Evolutionary conservation across 2,888 invertebrate species (phyloP).

Genomic region (Periphyllus acericola): DNA sequence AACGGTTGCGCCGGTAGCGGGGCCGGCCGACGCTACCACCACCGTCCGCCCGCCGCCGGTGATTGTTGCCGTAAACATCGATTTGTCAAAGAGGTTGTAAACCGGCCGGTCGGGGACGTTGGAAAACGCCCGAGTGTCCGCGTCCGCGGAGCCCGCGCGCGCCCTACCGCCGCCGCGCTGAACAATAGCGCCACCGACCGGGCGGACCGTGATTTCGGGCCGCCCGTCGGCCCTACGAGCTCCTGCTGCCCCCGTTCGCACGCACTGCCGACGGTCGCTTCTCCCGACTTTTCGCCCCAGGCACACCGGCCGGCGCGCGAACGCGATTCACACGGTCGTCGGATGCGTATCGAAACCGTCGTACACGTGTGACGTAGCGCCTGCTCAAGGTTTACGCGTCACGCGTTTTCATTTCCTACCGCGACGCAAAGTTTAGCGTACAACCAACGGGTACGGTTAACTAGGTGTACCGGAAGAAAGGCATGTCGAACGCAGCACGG

Average conservation of each 20-base stretch:
- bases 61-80: slow-evolving; percentile 34
- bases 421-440: no score
- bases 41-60: not conserved
- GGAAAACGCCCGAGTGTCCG: not conserved
- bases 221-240: not conserved
- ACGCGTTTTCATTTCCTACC: no score
- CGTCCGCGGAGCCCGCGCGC: not conserved
- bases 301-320: not conserved
- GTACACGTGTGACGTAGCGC: no score
- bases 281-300: not conserved
- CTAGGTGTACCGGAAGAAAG: no score
- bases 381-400: no score
- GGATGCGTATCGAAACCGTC: no score
- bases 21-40: not conserved
- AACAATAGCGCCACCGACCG: not conserved
- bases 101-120: not conserved
- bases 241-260: no score
- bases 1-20: slow-evolving; percentile 30
- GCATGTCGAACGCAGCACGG: no score
- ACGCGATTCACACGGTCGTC: not conserved
- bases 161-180: no score
- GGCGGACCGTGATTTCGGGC: not conserved
- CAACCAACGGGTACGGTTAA: no score
- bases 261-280: no score
- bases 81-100: slow-evolving; percentile 54